These are phyloP conservation scores for Microtus montanus DNA, from an alignment of 2,113 vertebrate genomes.

Conservation along the genomic window DNA sequence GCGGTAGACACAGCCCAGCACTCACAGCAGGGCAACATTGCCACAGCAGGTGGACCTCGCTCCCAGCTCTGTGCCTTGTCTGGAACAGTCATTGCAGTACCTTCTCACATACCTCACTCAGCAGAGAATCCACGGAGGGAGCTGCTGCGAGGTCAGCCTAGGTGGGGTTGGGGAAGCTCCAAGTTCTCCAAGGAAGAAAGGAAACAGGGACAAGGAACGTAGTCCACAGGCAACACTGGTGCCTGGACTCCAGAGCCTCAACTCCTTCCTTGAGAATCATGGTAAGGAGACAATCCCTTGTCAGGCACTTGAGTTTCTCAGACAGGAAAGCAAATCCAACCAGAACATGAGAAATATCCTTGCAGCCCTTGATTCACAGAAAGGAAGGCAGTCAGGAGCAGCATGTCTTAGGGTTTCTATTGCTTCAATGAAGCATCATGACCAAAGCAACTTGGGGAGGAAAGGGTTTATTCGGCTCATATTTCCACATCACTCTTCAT, in stretches of 20 bases:
- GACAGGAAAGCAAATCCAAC: neutral
- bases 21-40: neutral
- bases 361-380: neutral
- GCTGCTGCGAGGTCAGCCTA: neutral
- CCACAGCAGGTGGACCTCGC: neutral
- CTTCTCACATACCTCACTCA: neutral
- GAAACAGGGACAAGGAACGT: neutral
- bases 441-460: neutral
- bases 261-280: neutral
- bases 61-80: neutral
- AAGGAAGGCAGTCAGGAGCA: neutral
- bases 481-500: neutral
- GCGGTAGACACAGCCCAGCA: neutral
- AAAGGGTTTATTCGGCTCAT: no score
- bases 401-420: neutral
- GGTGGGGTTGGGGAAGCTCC: neutral
- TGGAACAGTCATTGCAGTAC: fast-evolving
- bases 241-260: neutral
- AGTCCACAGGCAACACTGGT: neutral
- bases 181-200: neutral
- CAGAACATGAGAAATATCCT: neutral
- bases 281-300: neutral
- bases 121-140: neutral
- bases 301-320: neutral
- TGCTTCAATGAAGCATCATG: neutral